Percentiles rank a stretch among this genome's conserved stretches.
Conservation (phyloP, 1,140 invertebrate species). For the Euura saliciscinereae region DNA sequence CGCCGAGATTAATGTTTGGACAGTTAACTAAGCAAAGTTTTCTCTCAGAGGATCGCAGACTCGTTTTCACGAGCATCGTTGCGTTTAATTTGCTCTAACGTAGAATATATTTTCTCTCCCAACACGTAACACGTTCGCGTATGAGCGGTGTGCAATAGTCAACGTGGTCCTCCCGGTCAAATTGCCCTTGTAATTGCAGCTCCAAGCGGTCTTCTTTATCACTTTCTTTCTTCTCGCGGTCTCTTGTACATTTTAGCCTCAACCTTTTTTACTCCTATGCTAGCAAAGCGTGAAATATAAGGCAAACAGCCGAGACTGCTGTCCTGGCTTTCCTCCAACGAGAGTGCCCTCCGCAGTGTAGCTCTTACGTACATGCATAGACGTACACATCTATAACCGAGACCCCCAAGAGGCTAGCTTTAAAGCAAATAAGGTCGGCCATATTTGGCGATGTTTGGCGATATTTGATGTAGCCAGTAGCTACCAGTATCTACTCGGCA, state of each 20-base stretch:
- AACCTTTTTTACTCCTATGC: background rate
- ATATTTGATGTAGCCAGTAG: background rate
- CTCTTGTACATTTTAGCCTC: no score
- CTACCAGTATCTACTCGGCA: no score
- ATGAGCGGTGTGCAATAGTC: background rate
- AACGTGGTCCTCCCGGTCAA: background rate
- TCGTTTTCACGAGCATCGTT: background rate
- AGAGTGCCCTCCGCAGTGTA: background rate
- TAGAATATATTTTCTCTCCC: background rate
- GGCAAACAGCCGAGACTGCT: slow-evolving; percentile 2
- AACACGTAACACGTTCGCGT: background rate
- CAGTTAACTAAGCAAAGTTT: background rate
- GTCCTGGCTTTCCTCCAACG: background rate
- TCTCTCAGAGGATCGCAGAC: background rate
- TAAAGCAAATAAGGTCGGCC: slow-evolving; percentile 7
- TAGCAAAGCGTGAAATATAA: background rate
- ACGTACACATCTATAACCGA: background rate
- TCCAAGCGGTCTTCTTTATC: background rate
- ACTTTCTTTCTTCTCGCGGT: background rate
- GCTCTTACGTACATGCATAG: background rate
- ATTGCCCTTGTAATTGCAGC: background rate
- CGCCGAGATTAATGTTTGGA: background rate
- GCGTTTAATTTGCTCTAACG: background rate
- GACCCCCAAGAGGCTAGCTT: background rate
- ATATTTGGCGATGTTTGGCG: background rate